Conservation (phyloP, 2,113 vertebrate species). For the Lanius collurio region DNA sequence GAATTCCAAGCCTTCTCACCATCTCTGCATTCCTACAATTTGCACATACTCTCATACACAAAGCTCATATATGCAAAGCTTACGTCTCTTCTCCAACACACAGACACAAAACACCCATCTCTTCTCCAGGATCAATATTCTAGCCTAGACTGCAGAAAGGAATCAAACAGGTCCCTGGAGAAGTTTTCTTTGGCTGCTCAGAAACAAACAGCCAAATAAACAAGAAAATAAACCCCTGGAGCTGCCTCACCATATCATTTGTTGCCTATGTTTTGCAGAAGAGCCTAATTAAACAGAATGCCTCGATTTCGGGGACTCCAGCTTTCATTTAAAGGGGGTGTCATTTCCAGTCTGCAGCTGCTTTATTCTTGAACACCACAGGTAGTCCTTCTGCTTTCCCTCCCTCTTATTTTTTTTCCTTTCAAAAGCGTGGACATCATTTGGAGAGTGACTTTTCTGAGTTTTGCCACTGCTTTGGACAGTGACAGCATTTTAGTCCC, state of each 20-base stretch:
- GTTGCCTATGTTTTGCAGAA: background rate
- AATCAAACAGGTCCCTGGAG: slow-evolving; percentile 40
- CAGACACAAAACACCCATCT: background rate
- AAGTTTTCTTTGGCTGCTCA: background rate
- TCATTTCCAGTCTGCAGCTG: background rate
- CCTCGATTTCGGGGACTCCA: background rate
- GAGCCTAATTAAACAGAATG: slow-evolving; percentile 13
- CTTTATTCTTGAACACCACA: background rate
- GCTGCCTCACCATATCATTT: background rate
- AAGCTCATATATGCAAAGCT: background rate
- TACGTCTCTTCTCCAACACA: background rate
- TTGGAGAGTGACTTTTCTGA: background rate
- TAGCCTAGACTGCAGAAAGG: slow-evolving; percentile 21
- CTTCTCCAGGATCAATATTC: slow-evolving; percentile 8
- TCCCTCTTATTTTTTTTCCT: background rate
- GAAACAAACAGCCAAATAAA: slow-evolving; percentile 18
- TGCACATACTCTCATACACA: accelerated
- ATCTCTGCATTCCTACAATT: background rate
- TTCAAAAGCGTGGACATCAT: background rate
- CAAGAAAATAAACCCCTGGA: slow-evolving; percentile 6
- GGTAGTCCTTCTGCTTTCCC: background rate
- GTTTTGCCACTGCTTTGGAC: background rate
- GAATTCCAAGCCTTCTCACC: background rate
- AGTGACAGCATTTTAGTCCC: background rate
- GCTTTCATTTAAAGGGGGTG: background rate